phyloP scores from a whole-genome alignment of 2,797 vertebrate genomes.

The Syngnathus acus region DNA sequence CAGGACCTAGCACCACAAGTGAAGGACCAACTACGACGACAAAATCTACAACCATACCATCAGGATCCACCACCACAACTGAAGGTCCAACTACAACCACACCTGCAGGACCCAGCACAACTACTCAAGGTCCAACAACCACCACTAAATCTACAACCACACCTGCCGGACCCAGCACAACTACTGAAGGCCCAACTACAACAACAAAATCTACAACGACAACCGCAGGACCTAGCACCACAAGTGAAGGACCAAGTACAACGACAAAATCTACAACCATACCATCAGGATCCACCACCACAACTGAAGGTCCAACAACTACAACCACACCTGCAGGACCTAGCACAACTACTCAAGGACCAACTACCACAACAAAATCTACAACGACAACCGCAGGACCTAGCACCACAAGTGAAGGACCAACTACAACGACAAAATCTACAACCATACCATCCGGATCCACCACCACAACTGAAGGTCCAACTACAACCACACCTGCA shows the following conservation, averaged over 20 bases:
- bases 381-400: conserved; percentile 5
- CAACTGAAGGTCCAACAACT: conserved; percentile 9
- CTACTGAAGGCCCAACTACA: conserved; percentile 1
- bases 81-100: background rate
- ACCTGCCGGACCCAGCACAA: background rate
- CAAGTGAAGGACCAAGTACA: background rate
- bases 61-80: background rate
- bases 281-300: conserved; percentile 5
- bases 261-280: background rate
- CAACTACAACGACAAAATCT: background rate
- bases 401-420: background rate
- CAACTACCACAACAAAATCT: background rate
- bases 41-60: background rate
- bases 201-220: background rate
- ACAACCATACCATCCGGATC: background rate
- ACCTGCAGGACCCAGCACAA: background rate
- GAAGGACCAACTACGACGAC: background rate
- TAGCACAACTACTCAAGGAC: background rate
- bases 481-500: conserved; percentile 1
- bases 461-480: background rate
- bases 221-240: background rate
- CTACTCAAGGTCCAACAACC: background rate
- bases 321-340: background rate
- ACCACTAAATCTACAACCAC: background rate
- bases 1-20: background rate